These are phyloP conservation scores for Adineta ricciae DNA, from an alignment of 2,888 invertebrate species.

Conservation along the genomic window DNA sequence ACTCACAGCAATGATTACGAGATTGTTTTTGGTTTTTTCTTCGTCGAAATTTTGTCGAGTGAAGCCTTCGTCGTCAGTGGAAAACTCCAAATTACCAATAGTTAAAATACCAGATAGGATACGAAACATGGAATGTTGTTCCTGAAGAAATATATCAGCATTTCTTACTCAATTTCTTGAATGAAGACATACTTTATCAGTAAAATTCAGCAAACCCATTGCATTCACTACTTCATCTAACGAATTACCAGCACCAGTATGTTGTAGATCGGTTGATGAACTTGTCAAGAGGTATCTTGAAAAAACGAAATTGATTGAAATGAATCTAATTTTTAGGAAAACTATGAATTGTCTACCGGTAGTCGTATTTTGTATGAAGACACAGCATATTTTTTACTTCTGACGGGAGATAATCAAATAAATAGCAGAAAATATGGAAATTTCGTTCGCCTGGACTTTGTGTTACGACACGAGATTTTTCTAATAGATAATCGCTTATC, in stretches of 20 bases:
- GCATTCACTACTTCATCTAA: conserved; percentile 42
- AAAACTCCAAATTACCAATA: conserved; percentile 43
- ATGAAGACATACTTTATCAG: conserved; percentile 41
- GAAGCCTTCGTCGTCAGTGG: conserved; percentile 39
- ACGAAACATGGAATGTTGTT: conserved; percentile 44
- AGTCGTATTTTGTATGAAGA: not conserved
- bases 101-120: conserved; percentile 43
- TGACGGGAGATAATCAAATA: conserved; percentile 41
- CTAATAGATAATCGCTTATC: conserved; percentile 47
- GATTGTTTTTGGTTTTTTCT: conserved; percentile 25
- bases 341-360: too few relatives aligned
- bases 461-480: conserved; percentile 46
- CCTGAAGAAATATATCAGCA: conserved; percentile 36
- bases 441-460: conserved; percentile 45
- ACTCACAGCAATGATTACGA: conserved; percentile 32
- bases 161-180: too few relatives aligned
- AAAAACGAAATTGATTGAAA: not conserved
- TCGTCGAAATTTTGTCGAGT: conserved; percentile 10
- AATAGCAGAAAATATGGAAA: conserved; percentile 48
- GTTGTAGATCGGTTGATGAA: not conserved
- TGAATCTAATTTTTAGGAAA: not conserved
- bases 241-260: not conserved
- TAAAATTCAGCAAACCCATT: conserved; percentile 46
- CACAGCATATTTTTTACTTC: not conserved
- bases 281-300: not conserved